These are phyloP conservation scores for Pluvialis apricaria DNA, from an alignment of 2,113 vertebrate genomes.

Conservation along the genomic window DNA sequence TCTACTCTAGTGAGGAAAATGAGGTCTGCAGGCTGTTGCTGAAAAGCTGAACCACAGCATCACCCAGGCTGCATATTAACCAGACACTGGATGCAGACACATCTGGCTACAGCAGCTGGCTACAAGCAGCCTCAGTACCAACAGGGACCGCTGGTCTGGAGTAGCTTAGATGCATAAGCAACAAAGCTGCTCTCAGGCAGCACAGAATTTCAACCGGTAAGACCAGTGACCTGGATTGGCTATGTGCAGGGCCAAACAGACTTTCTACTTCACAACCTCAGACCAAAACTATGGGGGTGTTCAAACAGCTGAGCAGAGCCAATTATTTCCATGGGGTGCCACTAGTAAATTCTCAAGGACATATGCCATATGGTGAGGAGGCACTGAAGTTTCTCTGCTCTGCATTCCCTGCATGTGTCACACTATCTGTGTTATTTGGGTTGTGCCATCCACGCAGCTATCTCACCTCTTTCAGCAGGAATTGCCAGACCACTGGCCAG, in stretches of 20 bases:
- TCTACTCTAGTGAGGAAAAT: not conserved
- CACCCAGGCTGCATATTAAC: not conserved
- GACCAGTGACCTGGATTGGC: not conserved
- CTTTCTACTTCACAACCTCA: not conserved
- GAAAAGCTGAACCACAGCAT: not conserved
- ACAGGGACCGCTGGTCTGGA: not conserved
- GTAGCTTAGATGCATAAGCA: not conserved
- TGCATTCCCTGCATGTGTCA: not conserved
- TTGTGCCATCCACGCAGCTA: not conserved
- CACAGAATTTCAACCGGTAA: not conserved
- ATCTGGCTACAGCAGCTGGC: not conserved
- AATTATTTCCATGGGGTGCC: not conserved
- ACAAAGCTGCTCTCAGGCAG: not conserved
- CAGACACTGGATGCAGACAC: accelerated
- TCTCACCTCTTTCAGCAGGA: not conserved
- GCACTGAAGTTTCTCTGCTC: not conserved
- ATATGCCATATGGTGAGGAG: not conserved
- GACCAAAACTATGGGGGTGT: not conserved
- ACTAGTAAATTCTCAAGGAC: not conserved
- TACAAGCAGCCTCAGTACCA: not conserved
- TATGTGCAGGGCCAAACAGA: not conserved
- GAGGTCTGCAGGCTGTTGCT: not conserved
- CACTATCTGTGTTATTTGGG: not conserved
- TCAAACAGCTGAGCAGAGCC: not conserved
- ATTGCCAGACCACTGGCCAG: not conserved